Percentiles rank a stretch among this genome's conserved stretches.
Evolutionary conservation across 2,797 vertebrate species (phyloP).

Genomic region (Cirrhinus molitorella): DNA sequence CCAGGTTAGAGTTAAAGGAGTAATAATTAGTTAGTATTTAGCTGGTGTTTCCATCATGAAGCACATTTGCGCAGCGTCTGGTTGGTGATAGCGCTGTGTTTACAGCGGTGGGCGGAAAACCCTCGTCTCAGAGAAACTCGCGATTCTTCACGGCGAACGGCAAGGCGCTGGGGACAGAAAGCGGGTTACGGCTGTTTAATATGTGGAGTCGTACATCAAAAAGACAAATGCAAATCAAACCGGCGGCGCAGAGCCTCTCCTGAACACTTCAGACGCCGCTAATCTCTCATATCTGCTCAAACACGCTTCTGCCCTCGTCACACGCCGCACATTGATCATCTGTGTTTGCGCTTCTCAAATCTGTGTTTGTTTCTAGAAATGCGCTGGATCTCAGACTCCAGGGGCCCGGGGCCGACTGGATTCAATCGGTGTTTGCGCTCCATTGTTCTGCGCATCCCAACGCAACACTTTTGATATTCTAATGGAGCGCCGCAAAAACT

Average conservation of each 20-base stretch:
- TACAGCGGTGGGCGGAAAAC: conserved; percentile 18
- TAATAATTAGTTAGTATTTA: too few relatives aligned
- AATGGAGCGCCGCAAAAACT: not conserved
- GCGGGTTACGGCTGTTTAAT: conserved; percentile 58
- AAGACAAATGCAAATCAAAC: conserved; percentile 60
- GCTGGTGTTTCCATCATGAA: too few relatives aligned
- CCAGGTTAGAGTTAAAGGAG: too few relatives aligned
- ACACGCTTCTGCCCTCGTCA: not conserved
- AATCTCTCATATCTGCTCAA: conserved; percentile 59
- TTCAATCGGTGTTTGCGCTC: conserved; percentile 76
- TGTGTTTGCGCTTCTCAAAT: conserved; percentile 63
- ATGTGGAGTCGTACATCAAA: conserved; percentile 59
- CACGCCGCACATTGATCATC: conserved; percentile 53
- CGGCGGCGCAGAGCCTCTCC: conserved; percentile 40
- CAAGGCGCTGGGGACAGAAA: conserved; percentile 43
- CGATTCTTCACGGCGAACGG: conserved; percentile 26
- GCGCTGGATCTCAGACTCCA: conserved; percentile 66
- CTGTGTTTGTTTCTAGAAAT: conserved; percentile 63
- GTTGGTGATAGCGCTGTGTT: conserved; percentile 1
- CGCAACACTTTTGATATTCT: not conserved
- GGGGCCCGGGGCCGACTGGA: conserved; percentile 66
- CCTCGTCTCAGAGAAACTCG: not conserved
- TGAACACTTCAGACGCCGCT: conserved; percentile 56
- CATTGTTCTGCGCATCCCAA: conserved; percentile 69
- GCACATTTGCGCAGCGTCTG: not conserved